Conservation (phyloP, 1,140 invertebrate species). For the Macrobrachium rosenbergii region DNA sequence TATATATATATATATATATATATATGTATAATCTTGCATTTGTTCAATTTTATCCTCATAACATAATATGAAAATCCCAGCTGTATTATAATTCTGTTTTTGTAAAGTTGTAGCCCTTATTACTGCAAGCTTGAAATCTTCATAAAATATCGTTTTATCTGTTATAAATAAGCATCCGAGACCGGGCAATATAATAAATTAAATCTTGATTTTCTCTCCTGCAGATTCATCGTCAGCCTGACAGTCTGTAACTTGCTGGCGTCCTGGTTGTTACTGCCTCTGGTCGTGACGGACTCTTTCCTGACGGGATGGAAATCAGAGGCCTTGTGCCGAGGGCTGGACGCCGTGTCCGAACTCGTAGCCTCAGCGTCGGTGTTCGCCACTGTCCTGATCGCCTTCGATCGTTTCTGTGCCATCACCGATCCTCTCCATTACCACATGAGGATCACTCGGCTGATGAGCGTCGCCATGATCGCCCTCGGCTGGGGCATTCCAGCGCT, state of each 20-base stretch:
- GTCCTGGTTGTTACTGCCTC: conserved; percentile 76
- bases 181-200: neutral
- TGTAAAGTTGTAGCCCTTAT: too few relatives aligned
- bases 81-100: too few relatives aligned
- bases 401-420: conserved; percentile 89
- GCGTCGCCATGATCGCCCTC: conserved; percentile 78
- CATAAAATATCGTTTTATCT: too few relatives aligned
- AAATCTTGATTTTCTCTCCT: conserved; percentile 67
- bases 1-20: too few relatives aligned
- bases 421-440: conserved; percentile 87
- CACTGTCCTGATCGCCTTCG: conserved; percentile 85
- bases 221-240: conserved; percentile 80
- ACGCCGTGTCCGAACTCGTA: conserved; percentile 73
- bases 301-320: conserved; percentile 46
- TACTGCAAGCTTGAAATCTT: too few relatives aligned
- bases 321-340: conserved; percentile 72
- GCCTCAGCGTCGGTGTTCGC: conserved; percentile 77
- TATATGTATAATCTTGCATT: too few relatives aligned
- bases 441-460: conserved; percentile 80
- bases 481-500: conserved; percentile 75
- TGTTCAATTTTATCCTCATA: too few relatives aligned
- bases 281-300: conserved; percentile 73
- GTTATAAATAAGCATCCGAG: too few relatives aligned
- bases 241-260: conserved; percentile 78
- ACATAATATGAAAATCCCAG: too few relatives aligned